phyloP scores from a whole-genome alignment of 2,113 vertebrate species.

The Catharus fuscescens region DNA sequence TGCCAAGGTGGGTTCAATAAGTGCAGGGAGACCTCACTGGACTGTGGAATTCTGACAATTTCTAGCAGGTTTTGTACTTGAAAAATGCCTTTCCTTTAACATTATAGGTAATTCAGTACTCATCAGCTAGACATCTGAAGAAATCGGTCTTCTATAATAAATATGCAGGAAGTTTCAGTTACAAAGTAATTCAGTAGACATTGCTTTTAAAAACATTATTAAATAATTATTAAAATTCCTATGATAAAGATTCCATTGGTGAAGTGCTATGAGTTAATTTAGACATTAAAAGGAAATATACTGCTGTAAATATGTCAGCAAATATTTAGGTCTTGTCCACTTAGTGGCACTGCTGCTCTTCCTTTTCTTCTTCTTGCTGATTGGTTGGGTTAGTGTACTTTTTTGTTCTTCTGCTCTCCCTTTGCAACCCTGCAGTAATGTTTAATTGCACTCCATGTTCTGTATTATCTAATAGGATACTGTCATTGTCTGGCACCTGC shows the following conservation, averaged over 20 bases:
- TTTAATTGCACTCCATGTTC: not conserved
- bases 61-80: not conserved
- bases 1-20: conserved; percentile 85
- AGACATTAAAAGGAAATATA: not conserved
- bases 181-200: not conserved
- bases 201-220: not conserved
- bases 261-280: not conserved
- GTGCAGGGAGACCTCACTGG: not conserved
- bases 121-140: not conserved
- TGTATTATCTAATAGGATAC: not conserved
- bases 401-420: not conserved
- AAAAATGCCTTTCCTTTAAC: not conserved
- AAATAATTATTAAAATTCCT: not conserved
- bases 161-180: not conserved
- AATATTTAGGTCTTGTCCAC: conserved; percentile 13
- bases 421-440: not conserved
- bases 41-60: not conserved
- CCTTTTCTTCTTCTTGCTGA: not conserved
- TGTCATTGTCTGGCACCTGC: not conserved
- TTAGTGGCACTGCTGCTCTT: conserved; percentile 57
- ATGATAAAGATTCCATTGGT: not conserved
- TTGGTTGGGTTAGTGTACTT: not conserved
- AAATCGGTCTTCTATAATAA: not conserved
- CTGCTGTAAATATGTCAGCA: not conserved
- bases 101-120: not conserved